These are phyloP conservation scores for Cichlasoma orientale DNA, from an alignment of 2,797 vertebrate genomes.

Conservation along the genomic window DNA sequence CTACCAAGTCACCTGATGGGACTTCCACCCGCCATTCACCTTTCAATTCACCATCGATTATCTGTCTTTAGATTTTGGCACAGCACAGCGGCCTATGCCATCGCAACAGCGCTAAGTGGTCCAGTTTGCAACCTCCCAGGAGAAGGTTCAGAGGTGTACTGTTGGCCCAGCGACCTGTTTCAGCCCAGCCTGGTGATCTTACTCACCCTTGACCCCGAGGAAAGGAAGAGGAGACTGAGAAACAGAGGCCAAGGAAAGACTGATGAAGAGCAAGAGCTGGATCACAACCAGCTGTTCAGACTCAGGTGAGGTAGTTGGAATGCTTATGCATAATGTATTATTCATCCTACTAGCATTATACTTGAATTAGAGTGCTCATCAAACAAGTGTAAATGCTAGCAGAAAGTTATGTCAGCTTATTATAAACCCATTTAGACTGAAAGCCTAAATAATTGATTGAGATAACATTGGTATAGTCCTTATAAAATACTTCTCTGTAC, in stretches of 20 bases:
- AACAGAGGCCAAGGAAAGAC: conserved; percentile 84
- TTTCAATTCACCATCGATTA: conserved; percentile 22
- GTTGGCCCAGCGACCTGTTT: conserved; percentile 90
- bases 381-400: background rate
- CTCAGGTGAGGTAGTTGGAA: conserved; percentile 81
- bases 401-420: background rate
- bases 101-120: conserved; percentile 89
- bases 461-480: background rate
- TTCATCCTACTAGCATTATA: background rate
- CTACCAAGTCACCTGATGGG: conserved; percentile 6
- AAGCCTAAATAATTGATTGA: background rate
- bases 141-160: conserved; percentile 82
- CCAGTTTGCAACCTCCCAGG: conserved; percentile 83
- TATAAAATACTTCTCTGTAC: background rate
- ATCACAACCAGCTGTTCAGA: conserved; percentile 85
- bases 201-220: conserved; percentile 86
- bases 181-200: conserved; percentile 87
- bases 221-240: conserved; percentile 83
- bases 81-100: conserved; percentile 92
- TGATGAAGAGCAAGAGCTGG: conserved; percentile 87
- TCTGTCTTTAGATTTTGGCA: conserved; percentile 89
- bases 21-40: conserved; percentile 8
- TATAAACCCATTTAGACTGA: background rate
- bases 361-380: background rate
- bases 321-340: background rate